Evolutionary conservation across 2,797 vertebrate genomes (phyloP).

Genomic region (Euphonia xanthogaster): DNA sequence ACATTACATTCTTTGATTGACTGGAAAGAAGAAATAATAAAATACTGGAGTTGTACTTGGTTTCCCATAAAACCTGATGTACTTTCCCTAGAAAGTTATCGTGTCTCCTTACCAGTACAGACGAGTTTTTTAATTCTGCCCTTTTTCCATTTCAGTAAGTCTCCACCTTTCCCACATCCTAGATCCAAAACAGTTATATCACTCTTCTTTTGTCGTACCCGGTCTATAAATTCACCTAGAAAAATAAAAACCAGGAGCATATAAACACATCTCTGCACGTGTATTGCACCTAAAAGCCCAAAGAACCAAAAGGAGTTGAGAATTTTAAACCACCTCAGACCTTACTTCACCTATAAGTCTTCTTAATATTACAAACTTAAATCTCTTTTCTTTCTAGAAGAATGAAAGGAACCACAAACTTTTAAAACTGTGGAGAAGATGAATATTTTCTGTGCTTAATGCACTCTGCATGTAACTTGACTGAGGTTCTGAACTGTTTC

Average conservation of each 20-base stretch:
- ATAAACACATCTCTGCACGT: background rate
- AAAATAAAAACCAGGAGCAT: background rate
- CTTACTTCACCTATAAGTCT: background rate
- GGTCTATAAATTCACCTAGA: constrained; percentile 86
- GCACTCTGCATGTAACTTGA: background rate
- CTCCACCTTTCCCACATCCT: constrained; percentile 97
- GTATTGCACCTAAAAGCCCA: background rate
- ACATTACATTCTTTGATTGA: background rate
- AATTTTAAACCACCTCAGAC: background rate
- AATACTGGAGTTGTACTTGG: background rate
- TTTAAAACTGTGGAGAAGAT: background rate
- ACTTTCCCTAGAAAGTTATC: background rate
- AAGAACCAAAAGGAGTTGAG: background rate
- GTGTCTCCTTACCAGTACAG: constrained; percentile 86
- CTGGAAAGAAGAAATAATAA: background rate
- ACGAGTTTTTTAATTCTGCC: constrained; percentile 89
- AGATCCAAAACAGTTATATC: constrained; percentile 89
- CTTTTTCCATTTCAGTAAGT: constrained; percentile 94
- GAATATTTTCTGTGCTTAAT: background rate
- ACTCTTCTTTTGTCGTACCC: constrained; percentile 73
- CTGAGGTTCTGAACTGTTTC: background rate
- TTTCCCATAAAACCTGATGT: background rate
- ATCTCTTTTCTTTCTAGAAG: background rate
- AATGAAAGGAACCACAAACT: background rate
- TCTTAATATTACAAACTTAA: background rate